Evolutionary conservation across 2,888 invertebrate species (phyloP).

Genomic region (Hybos culiciformis): DNA sequence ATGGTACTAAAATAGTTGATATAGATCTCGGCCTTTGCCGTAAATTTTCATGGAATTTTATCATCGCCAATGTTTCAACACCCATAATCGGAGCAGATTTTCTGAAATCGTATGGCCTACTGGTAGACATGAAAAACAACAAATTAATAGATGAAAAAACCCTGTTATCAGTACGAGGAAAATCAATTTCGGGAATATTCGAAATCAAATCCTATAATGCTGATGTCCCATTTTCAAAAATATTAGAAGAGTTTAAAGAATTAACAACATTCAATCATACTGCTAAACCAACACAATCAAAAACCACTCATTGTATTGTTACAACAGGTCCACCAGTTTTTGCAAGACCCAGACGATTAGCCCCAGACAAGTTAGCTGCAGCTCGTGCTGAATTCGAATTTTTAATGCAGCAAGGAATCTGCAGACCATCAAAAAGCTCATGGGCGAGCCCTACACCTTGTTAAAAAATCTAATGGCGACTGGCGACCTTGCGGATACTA

Average conservation of each 20-base stretch:
- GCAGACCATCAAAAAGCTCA: background rate
- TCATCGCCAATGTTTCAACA: constrained; percentile 1
- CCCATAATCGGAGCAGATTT: constrained; percentile 9
- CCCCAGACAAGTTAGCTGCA: constrained; percentile 8
- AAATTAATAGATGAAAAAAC: background rate
- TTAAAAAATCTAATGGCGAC: background rate
- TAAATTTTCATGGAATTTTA: constrained; percentile 6
- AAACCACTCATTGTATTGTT: constrained; percentile 11
- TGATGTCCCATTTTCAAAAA: background rate
- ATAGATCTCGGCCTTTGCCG: constrained; percentile 1
- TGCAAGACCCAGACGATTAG: constrained; percentile 8
- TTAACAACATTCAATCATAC: background rate
- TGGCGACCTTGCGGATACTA: constrained; percentile 25
- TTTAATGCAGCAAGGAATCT: background rate
- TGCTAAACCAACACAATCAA: background rate
- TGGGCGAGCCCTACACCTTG: background rate
- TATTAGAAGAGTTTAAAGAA: background rate
- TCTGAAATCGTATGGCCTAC: constrained; percentile 4
- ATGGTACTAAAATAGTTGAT: background rate
- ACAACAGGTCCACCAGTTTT: constrained; percentile 11
- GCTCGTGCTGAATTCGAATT: background rate
- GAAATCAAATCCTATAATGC: background rate
- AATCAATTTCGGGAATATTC: background rate
- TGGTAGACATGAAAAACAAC: constrained; percentile 2
- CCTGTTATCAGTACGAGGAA: background rate